These are phyloP conservation scores for Physocephala rufipes DNA, from an alignment of 2,888 invertebrate species.

Conservation along the genomic window DNA sequence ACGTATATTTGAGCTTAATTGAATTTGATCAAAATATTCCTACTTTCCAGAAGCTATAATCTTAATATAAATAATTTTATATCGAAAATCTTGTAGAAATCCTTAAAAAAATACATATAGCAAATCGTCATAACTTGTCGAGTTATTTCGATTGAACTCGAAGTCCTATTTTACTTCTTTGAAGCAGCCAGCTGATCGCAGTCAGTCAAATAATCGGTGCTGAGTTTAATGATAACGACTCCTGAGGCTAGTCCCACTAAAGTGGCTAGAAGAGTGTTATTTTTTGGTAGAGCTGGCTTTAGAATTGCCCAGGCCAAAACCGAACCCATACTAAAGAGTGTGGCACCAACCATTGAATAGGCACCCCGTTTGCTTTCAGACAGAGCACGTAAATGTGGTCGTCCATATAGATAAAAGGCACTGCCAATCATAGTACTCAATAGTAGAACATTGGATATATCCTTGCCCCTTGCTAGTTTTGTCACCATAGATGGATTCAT, in stretches of 20 bases:
- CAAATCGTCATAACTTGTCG: constrained; percentile 29
- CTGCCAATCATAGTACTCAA: constrained; percentile 83
- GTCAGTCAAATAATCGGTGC: constrained; percentile 62
- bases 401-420: constrained; percentile 82
- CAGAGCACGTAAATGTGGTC: constrained; percentile 78
- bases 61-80: background rate
- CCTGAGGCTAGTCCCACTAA: constrained; percentile 61
- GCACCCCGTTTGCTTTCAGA: constrained; percentile 71
- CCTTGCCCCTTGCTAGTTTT: constrained; percentile 71
- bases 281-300: constrained; percentile 73
- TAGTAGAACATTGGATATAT: constrained; percentile 83
- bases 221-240: constrained; percentile 60
- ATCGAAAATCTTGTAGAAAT: constrained; percentile 13
- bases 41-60: background rate
- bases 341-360: constrained; percentile 76
- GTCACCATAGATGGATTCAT: constrained; percentile 83
- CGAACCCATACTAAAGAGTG: constrained; percentile 89
- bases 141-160: constrained; percentile 15
- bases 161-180: constrained; percentile 44
- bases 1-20: background rate
- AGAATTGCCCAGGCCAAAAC: constrained; percentile 89
- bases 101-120: constrained; percentile 25
- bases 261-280: constrained; percentile 58
- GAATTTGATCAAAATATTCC: background rate
- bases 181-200: constrained; percentile 55